These are phyloP conservation scores for Cassiopea xamachana DNA, from an alignment of 30 jellyfish, hydroid and myxozoan genomes.

Conservation along the genomic window DNA sequence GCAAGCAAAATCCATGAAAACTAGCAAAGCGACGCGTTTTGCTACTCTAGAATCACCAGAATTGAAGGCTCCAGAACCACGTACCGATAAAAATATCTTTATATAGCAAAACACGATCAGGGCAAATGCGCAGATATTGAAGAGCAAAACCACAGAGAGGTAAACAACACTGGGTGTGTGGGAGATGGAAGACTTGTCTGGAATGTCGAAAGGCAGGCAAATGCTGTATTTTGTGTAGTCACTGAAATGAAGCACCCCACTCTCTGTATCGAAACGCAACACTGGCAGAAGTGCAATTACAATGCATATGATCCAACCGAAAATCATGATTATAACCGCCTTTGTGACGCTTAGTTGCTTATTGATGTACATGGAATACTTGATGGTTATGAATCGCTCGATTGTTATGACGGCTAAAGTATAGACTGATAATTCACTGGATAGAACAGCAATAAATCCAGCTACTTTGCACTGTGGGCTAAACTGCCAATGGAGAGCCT, in stretches of 20 bases:
- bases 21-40: conserved; percentile 89
- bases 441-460: conserved; percentile 92
- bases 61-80: conserved; percentile 93
- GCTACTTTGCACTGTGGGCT: conserved; percentile 90
- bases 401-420: conserved; percentile 85
- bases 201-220: conserved; percentile 92
- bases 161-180: conserved; percentile 65
- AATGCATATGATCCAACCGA: conserved; percentile 90
- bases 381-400: conserved; percentile 89
- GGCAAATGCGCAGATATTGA: conserved; percentile 77
- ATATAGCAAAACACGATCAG: conserved; percentile 84
- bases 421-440: conserved; percentile 93
- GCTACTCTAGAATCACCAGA: conserved; percentile 96
- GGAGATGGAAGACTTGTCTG: conserved; percentile 66
- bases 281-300: conserved; percentile 83
- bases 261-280: conserved; percentile 42
- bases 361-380: conserved; percentile 84
- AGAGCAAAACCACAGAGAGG: conserved; percentile 67
- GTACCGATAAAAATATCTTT: conserved; percentile 81
- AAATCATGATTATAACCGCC: conserved; percentile 70
- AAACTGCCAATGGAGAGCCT: conserved; percentile 96
- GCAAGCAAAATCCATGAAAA: conserved; percentile 90
- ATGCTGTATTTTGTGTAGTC: conserved; percentile 89
- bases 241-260: conserved; percentile 78
- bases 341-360: conserved; percentile 73